phyloP scores from a whole-genome alignment of 2,113 vertebrate genomes.

The Hyla sarda region DNA sequence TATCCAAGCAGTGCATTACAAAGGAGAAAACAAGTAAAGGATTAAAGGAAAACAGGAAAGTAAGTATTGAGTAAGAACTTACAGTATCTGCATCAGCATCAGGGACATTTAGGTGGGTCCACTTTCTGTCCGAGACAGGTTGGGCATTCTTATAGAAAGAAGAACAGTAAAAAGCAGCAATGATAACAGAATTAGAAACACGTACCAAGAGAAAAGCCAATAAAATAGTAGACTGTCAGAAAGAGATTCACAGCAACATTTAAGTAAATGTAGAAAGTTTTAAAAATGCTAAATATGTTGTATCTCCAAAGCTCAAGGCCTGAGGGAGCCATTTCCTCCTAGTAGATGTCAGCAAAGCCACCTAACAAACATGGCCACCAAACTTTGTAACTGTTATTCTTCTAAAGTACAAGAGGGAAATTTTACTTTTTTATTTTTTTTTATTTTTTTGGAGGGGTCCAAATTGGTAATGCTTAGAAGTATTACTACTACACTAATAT shows the following conservation, averaged over 20 bases:
- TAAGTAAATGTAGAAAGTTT: background rate
- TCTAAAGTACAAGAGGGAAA: background rate
- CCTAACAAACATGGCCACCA: background rate
- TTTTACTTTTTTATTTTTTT: background rate
- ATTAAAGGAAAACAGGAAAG: background rate
- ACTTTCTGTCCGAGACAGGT: constrained; percentile 86
- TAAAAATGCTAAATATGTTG: background rate
- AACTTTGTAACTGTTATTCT: background rate
- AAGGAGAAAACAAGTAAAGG: background rate
- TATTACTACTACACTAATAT: no score
- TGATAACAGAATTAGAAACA: constrained; percentile 67
- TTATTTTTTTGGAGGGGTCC: no score
- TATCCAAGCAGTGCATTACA: background rate
- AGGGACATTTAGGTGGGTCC: constrained; percentile 91
- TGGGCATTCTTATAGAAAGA: constrained; percentile 80
- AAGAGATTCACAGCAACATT: background rate
- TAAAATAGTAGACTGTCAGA: background rate
- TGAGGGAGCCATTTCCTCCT: background rate
- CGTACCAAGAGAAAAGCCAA: constrained; percentile 13
- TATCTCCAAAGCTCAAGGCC: background rate
- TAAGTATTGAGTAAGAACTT: constrained; percentile 72
- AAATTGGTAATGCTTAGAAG: background rate
- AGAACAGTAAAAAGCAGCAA: constrained; percentile 60
- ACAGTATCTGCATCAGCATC: constrained; percentile 97
- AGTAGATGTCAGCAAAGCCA: no score